Base-by-base conservation (phyloP, 1,140 invertebrate genomes). In the Drosophila parabipectinata region DNA sequence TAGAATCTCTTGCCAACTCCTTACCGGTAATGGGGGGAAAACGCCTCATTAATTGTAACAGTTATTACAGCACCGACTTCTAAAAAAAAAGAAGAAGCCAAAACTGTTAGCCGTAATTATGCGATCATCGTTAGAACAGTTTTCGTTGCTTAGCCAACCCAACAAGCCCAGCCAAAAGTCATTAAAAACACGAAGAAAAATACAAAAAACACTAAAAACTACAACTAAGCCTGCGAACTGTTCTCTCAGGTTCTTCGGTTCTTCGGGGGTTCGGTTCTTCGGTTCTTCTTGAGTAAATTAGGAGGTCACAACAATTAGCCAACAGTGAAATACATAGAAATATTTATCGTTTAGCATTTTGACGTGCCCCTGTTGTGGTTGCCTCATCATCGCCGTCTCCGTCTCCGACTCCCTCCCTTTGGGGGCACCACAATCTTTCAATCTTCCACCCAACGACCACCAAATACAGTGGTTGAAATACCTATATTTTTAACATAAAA, bases 271-370 rank as follows among this genome's bases (percentile, higher is more conserved):
- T 32, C 9, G 51, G 54, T 21, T 52, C 57, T 63, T 77, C 75
- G 58, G 83, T 87, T 88, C 79, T 88, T 88, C 85, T 88, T 90
- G 82, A 91, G 90, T 91, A 91, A 90, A 91, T 91, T 91, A 91
- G 79, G 90, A 91, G 90, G 90, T 91, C 90, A 91, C 77, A 91
- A 77, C 87, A 91, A 91, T 91, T 91, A 91, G 90, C 90, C 90
- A 91, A 90, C 77, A 91, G 90, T 90, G 82, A 77, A 84, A 77
- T 61, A 80, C 66, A 77, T 63, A 77, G 57, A 77, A 62, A 90
- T 81, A 72, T 76, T 84, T 78, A 63, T 71, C 80, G 75, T 90
- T 79, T 87, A 90, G 64, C 79, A 80, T 87, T 90, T 90, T 90
- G 87, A 80, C 87, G 79, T 75, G 79, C 47, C 74, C 69, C 56